phyloP scores from a whole-genome alignment of 2,888 invertebrate species.

The Anoncus sp. region DNA sequence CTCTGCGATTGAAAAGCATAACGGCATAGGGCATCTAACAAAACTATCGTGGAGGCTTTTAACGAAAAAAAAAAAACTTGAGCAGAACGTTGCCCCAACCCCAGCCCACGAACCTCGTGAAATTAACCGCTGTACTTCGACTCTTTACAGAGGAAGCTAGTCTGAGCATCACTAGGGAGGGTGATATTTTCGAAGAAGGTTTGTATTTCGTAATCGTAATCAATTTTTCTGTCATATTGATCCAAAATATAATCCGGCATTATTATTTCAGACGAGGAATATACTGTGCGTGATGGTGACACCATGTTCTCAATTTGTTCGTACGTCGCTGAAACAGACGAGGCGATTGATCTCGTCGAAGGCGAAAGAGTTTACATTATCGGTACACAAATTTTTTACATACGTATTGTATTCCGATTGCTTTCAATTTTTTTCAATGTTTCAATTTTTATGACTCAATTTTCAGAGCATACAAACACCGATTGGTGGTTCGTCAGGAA shows the following conservation, averaged over 20 bases:
- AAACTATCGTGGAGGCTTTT: conserved; percentile 55
- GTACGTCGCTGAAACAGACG: conserved; percentile 94
- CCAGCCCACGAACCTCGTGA: conserved; percentile 38
- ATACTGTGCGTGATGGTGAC: conserved; percentile 89
- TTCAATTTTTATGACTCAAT: background rate
- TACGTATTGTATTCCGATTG: conserved; percentile 4
- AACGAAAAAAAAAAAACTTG: conserved; percentile 46
- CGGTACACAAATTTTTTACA: conserved; percentile 83
- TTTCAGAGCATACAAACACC: conserved; percentile 90
- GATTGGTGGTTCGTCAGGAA: conserved; percentile 98
- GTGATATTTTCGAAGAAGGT: conserved; percentile 86
- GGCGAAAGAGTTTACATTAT: conserved; percentile 94
- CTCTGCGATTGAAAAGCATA: conserved; percentile 80
- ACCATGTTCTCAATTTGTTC: conserved; percentile 93
- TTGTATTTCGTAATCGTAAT: conserved; percentile 4
- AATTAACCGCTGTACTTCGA: conserved; percentile 62
- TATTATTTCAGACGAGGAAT: conserved; percentile 77
- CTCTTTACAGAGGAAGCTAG: conserved; percentile 88
- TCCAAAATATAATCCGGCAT: conserved; percentile 5
- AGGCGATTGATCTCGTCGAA: conserved; percentile 95
- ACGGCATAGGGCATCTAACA: conserved; percentile 72
- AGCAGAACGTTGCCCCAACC: conserved; percentile 56
- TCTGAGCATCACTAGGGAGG: conserved; percentile 89
- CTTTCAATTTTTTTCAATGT: background rate
- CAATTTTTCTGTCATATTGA: conserved; percentile 2